A percentile compares a stretch with the other conserved stretches of the same genome.
These are phyloP conservation scores for Chalcosyrphus nemorum DNA, from an alignment of 2,888 invertebrate genomes.

Conservation along the genomic window DNA sequence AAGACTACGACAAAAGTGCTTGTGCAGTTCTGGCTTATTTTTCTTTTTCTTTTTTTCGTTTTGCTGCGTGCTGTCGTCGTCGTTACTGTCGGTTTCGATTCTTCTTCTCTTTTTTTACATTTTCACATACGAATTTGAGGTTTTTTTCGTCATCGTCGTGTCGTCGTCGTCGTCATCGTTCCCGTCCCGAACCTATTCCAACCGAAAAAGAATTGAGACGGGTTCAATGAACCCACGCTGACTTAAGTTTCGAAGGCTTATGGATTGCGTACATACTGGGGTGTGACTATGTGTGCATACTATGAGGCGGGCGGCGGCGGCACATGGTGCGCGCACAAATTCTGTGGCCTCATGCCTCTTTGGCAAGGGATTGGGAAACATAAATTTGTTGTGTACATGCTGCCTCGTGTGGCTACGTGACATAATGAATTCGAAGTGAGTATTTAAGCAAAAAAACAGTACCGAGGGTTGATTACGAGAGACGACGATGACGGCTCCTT, in stretches of 20 bases:
- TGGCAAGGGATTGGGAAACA: slow-evolving; percentile 36
- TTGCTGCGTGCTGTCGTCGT: slow-evolving; percentile 36
- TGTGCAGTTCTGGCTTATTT: slow-evolving; percentile 43
- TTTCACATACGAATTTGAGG: slow-evolving; percentile 42
- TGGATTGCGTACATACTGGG: slow-evolving; percentile 44
- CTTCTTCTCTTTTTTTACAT: slow-evolving; percentile 35
- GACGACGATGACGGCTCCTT: slow-evolving; percentile 19
- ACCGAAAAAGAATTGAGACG: slow-evolving; percentile 76
- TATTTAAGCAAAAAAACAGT: slow-evolving; percentile 25
- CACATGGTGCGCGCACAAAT: slow-evolving; percentile 48
- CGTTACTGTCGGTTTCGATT: slow-evolving; percentile 61
- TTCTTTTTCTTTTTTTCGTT: neutral
- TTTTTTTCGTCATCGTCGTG: too few species aligned
- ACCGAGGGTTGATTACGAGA: slow-evolving; percentile 25
- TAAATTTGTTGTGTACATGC: slow-evolving; percentile 54
- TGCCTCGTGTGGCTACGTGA: slow-evolving; percentile 62
- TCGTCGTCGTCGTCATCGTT: slow-evolving; percentile 11
- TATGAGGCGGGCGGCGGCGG: too few species aligned
- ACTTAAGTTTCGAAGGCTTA: slow-evolving; percentile 74
- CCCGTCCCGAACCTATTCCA: slow-evolving; percentile 75
- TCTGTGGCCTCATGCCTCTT: slow-evolving; percentile 16
- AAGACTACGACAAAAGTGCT: slow-evolving; percentile 44
- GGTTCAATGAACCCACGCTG: slow-evolving; percentile 74
- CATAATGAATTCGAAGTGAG: slow-evolving; percentile 65
- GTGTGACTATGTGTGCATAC: slow-evolving; percentile 39